Evolutionary conservation across 2,113 vertebrate genomes (phyloP).

Genomic region (Antechinus stuartii): DNA sequence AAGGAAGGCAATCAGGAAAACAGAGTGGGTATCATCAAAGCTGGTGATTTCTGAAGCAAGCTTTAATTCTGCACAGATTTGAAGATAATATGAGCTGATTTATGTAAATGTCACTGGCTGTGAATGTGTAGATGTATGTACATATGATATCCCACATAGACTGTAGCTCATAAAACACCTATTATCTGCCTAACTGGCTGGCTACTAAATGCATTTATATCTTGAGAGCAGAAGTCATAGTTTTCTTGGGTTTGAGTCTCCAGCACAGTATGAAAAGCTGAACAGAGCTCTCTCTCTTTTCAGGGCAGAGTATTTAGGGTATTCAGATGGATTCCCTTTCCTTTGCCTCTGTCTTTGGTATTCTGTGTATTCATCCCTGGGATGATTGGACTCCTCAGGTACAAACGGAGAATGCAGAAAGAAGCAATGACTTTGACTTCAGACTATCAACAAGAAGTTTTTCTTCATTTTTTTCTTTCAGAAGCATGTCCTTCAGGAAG

Average conservation of each 20-base stretch:
- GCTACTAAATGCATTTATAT: background rate
- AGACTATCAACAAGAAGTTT: constrained; percentile 61
- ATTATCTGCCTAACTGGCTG: background rate
- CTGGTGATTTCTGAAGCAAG: rapidly evolving
- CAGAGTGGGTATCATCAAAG: rapidly evolving
- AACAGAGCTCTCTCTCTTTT: background rate
- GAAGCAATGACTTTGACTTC: background rate
- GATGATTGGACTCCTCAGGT: constrained; percentile 58
- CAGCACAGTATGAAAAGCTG: rapidly evolving
- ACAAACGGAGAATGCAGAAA: constrained; percentile 58
- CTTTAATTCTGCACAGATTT: background rate
- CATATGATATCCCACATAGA: background rate
- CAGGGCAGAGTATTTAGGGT: background rate
- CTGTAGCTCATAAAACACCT: no score
- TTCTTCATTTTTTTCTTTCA: constrained; percentile 39
- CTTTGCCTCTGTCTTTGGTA: background rate
- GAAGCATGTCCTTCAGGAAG: constrained; percentile 54
- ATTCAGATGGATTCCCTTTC: constrained; percentile 40
- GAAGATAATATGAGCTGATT: background rate
- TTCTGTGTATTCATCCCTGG: constrained; percentile 5
- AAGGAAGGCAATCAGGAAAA: background rate
- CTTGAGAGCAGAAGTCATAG: background rate
- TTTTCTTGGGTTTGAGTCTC: background rate
- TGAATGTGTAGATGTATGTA: rapidly evolving
- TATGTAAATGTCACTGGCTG: background rate